Conservation (phyloP, 2,888 invertebrate genomes). For the Scaptomyza reducta region DNA sequence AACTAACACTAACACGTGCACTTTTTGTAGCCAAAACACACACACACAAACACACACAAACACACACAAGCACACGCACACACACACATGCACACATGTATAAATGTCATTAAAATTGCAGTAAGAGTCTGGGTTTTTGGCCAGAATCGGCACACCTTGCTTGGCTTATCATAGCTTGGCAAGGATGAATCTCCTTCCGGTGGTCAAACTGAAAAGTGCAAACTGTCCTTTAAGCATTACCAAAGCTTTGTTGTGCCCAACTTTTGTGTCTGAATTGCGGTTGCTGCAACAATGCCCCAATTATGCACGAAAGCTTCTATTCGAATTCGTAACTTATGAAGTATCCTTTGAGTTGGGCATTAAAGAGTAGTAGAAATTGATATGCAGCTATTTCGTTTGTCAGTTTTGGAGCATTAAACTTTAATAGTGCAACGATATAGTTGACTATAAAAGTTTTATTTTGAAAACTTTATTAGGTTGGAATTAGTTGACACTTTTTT, state of each 20-base stretch:
- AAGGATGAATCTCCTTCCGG: slow-evolving; percentile 55
- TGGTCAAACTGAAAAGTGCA: slow-evolving; percentile 36
- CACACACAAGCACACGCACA: slow-evolving; percentile 10
- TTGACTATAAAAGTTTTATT: background rate
- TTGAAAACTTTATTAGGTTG: background rate
- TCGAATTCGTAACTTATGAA: background rate
- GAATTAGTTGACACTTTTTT: no score
- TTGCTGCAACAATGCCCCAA: slow-evolving; percentile 4
- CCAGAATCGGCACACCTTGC: slow-evolving; percentile 44
- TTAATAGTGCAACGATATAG: background rate
- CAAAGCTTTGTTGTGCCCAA: slow-evolving; percentile 18
- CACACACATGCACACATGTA: slow-evolving; percentile 26
- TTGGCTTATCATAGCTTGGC: slow-evolving; percentile 30
- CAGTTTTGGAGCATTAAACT: background rate
- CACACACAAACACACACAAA: slow-evolving; percentile 18
- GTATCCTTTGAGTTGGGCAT: background rate
- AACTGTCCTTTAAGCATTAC: slow-evolving; percentile 30
- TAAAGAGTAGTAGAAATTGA: background rate
- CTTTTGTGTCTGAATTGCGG: slow-evolving; percentile 18
- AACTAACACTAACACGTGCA: slow-evolving; percentile 81
- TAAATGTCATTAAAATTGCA: slow-evolving; percentile 79
- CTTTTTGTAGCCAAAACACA: slow-evolving; percentile 64
- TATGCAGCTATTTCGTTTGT: background rate
- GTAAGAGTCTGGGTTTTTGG: slow-evolving; percentile 73
- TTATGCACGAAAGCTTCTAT: slow-evolving; percentile 4